Base-by-base conservation (phyloP, 2,797 vertebrate genomes). In the Eospalax fontanierii region DNA sequence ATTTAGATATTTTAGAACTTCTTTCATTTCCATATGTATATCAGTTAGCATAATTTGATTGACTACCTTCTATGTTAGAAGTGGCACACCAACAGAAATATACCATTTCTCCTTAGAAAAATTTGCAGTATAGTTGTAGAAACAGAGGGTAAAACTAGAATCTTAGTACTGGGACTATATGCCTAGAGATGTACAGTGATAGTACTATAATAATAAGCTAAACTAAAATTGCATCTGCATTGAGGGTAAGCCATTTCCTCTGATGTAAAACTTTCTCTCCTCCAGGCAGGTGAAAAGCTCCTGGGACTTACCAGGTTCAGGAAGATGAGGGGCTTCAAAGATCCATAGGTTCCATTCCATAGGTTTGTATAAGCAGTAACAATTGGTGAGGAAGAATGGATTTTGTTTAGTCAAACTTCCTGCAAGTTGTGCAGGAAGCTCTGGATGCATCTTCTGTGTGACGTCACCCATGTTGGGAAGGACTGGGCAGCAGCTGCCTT, bases 141-240 rank as follows among this genome's bases (percentile, higher is more conserved):
- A 94, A 80, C 74, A 93, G 16, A 90, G 80, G 46, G 14, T 35
- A 79, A 89, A 63, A 82, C 9, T 71, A 61, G 35, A 96, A 84
- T 82, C 87, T 88, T 89, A 96, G 40, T 84, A 82, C 38, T 91
- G 74, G 68, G 1, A 28, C 5, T 68, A 61, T 91, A 35, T 50
- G 2, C 35, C 87, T 70, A 70, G 1, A 66, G n/a, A 43, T 86
- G 10, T 50, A 59, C 9, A 73, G 18, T 83, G n/a, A 4, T 24
- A 84, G 19, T 1, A 70, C 4, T 87, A 35, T 57, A 76, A 71
- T 65, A 71, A 57, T 82, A 61, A 46, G 19, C 12, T 30, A 93
- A 81, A 57, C 11, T 50, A 70, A 66, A 78, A 70, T 38, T 78
- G 6, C 8, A 21, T 59, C 26, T 73, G 4, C 1, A 61, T 93